Evolutionary conservation across 2,797 vertebrate genomes (phyloP).

Genomic region (Ctenopoma multispine): DNA sequence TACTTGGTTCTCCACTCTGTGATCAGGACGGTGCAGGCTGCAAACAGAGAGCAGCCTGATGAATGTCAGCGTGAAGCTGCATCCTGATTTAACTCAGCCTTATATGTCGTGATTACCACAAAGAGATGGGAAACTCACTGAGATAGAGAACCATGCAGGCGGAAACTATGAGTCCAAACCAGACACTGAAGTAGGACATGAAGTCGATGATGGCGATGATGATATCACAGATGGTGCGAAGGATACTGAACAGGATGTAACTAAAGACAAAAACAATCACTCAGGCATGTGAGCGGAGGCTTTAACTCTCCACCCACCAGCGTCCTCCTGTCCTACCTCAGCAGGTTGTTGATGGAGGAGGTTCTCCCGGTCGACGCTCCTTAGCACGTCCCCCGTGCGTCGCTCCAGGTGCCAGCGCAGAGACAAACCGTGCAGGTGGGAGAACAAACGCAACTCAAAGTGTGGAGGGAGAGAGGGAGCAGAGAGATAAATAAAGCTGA

Average conservation of each 20-base stretch:
- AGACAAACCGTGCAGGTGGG: constrained; percentile 89
- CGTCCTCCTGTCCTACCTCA: constrained; percentile 80
- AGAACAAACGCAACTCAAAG: constrained; percentile 89
- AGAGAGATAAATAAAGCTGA: not conserved
- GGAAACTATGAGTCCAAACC: constrained; percentile 95
- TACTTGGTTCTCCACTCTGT: constrained; percentile 94
- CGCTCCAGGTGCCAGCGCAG: constrained; percentile 92
- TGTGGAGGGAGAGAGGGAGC: not conserved
- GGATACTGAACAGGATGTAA: constrained; percentile 92
- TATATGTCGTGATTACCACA: no score
- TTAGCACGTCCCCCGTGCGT: constrained; percentile 90
- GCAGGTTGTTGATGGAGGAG: constrained; percentile 90
- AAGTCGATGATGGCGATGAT: constrained; percentile 92
- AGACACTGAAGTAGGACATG: constrained; percentile 89
- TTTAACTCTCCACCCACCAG: no score
- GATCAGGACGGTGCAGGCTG: constrained; percentile 90
- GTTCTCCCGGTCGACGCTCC: constrained; percentile 92
- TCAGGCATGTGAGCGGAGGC: no score
- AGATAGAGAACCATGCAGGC: constrained; percentile 93
- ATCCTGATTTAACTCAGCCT: no score
- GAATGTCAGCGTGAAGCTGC: no score
- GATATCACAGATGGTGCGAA: constrained; percentile 91
- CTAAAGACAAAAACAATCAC: constrained; percentile 68
- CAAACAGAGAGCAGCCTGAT: no score
- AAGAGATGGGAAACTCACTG: no score